Base-by-base conservation (phyloP, 2,888 invertebrate species). In the Cheilosia scutellata region DNA sequence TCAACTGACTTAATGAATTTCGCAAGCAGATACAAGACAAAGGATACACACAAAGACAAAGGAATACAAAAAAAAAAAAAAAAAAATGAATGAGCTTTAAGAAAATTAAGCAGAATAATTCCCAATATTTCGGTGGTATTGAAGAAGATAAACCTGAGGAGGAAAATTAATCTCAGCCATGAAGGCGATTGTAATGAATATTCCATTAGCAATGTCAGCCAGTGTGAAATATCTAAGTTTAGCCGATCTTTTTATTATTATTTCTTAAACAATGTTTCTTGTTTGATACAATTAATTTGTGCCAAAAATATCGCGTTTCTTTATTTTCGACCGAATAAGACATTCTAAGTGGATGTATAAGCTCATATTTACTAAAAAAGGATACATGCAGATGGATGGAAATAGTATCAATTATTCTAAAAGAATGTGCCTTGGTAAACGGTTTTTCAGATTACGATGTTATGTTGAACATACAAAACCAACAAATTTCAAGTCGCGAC, bases 1-100 rank as follows among this genome's bases (percentile, higher is more conserved):
- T 58, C 78, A 74, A 74, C 57, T 57, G 37, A 78, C 74, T 70
- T 83, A 83, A 78, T 78, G 78, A 78, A 83, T 74, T 83, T 75
- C 53, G 16, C 62, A 63, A 75, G 40, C 29, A 47, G 62, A 68
- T 25, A 25, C 37, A 11, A 33, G 13, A 49, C 6, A 33, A 20
- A 2, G 40, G 31, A 27, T 2, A 58, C 11, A 6, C 13, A 71
- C 37, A 16, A 58, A 58, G 40, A 58, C 78, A 78, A 63, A 40
- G 51, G 44, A 58, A 66, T 57, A 16, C 42, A 25, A 40, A 42
- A 65, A 63, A 27, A 2, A 65, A 53, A 44, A 25, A 72, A 44
- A n/a, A n/a, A n/a, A n/a, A n/a, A n/a, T 3, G 33, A 72, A 44
- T 51, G 16, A 42, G 20, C 11, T 4, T 16, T 20, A 51, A 16